phyloP scores from a whole-genome alignment of 2,797 vertebrate species.

The Siniperca obscura region DNA sequence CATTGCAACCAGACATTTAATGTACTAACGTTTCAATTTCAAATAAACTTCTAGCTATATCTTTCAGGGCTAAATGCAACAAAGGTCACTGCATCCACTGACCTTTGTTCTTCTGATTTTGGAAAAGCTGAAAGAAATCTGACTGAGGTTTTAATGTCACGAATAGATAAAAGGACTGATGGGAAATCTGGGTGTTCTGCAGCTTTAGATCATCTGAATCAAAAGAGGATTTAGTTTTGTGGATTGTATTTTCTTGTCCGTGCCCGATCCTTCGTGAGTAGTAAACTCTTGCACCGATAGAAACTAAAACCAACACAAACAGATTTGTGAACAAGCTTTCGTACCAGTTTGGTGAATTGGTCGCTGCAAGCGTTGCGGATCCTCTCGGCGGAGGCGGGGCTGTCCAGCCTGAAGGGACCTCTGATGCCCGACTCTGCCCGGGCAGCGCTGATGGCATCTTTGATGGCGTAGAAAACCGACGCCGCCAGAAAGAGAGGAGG shows the following conservation, averaged over 20 bases:
- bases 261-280: no score
- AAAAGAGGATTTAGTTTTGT: not conserved
- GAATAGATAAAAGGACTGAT: no score
- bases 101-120: not conserved
- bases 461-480: conserved; percentile 95
- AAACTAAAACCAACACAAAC: not conserved
- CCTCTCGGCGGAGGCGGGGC: conserved; percentile 93
- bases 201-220: no score
- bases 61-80: no score
- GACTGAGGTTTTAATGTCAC: no score
- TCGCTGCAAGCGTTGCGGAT: conserved; percentile 94
- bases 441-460: conserved; percentile 90
- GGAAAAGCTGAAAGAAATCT: no score
- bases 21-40: not conserved
- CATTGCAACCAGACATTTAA: no score
- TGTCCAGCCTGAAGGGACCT: conserved; percentile 89
- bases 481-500: conserved; percentile 95
- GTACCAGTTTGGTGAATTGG: conserved; percentile 92
- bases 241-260: no score
- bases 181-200: no score
- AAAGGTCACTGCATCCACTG: no score
- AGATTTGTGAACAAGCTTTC: no score
- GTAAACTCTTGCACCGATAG: not conserved
- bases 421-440: conserved; percentile 80
- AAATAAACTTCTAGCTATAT: no score